Conservation (phyloP, 2,797 vertebrate genomes). For the Bradypus variegatus region DNA sequence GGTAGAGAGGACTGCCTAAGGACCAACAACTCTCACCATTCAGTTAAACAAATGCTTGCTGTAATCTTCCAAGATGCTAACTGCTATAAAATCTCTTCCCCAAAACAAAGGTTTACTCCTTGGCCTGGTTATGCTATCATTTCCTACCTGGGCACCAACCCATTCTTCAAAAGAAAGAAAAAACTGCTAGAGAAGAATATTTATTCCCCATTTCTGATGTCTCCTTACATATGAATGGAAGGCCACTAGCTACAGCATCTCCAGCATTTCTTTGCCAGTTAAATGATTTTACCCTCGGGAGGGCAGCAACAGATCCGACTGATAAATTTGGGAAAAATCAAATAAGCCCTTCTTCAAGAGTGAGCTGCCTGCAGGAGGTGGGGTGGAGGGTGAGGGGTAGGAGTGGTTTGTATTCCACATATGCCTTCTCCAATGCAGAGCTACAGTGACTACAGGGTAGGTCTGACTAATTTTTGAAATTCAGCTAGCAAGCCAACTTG, state of each 20-base stretch:
- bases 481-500: background rate
- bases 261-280: background rate
- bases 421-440: background rate
- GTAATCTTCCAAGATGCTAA: background rate
- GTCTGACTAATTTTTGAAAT: background rate
- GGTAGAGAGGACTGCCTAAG: background rate
- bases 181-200: background rate
- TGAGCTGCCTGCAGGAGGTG: background rate
- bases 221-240: background rate
- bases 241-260: background rate
- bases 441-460: background rate
- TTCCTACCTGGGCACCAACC: background rate
- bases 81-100: background rate
- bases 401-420: background rate
- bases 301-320: background rate
- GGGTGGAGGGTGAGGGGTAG: background rate
- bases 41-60: background rate
- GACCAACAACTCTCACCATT: background rate
- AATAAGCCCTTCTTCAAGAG: background rate
- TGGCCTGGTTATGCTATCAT: background rate
- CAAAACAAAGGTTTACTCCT: conserved; percentile 24
- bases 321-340: background rate
- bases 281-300: background rate
- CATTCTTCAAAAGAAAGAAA: background rate
- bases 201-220: background rate